Evolutionary conservation across 2,113 vertebrate species (phyloP).

Genomic region (Serilophus lunatus): DNA sequence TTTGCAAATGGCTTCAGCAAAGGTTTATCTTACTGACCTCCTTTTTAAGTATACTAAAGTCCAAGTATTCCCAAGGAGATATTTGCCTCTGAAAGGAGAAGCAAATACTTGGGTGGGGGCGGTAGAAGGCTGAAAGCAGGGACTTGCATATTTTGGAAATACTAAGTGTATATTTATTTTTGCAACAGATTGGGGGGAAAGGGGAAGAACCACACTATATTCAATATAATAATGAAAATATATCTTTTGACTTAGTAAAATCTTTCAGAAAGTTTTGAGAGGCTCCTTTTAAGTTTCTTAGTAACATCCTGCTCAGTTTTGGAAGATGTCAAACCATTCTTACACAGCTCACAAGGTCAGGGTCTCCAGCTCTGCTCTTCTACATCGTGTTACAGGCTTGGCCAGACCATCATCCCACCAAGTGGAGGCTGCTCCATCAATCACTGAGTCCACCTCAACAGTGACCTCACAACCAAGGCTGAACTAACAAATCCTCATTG

Average conservation of each 20-base stretch:
- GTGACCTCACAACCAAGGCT: constrained; percentile 17
- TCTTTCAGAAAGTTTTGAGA: not conserved
- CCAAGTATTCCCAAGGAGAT: not conserved
- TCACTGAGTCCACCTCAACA: not conserved
- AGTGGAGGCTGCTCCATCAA: not conserved
- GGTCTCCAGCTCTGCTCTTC: not conserved
- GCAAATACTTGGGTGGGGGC: not conserved
- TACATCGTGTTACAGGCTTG: not conserved
- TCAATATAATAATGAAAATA: not conserved
- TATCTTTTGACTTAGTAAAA: not conserved
- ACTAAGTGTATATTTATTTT: not conserved
- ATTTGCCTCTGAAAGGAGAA: not conserved
- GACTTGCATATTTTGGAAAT: not conserved
- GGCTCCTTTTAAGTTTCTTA: not conserved
- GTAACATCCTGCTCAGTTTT: not conserved
- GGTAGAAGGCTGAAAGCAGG: not conserved
- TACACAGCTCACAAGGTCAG: not conserved
- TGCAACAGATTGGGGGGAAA: not conserved
- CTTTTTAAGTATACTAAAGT: not conserved
- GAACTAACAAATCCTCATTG: not conserved
- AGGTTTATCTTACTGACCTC: not conserved
- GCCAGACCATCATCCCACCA: not conserved
- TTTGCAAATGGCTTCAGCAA: not conserved
- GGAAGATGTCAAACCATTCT: not conserved
- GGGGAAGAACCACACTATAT: not conserved